These are phyloP conservation scores for Hetaerina americana DNA, from an alignment of 1,140 invertebrate genomes.

Conservation along the genomic window DNA sequence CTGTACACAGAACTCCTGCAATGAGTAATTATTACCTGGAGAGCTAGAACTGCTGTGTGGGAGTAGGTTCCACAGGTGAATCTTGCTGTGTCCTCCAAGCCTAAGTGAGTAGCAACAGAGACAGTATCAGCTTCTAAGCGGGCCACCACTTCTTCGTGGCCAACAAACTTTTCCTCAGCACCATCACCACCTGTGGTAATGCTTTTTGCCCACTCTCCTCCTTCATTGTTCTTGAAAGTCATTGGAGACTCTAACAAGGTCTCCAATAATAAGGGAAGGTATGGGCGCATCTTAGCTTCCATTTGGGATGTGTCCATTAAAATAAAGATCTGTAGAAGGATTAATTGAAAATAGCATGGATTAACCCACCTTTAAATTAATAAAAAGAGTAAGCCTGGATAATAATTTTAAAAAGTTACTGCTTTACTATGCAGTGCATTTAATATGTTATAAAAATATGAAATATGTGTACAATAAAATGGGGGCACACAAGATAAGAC, in stretches of 20 bases:
- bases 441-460: too few species aligned
- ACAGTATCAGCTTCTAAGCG: conserved; percentile 62
- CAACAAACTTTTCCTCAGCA: conserved; percentile 35
- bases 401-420: too few species aligned
- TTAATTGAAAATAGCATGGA: too few species aligned
- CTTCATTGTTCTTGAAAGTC: conserved; percentile 10
- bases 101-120: conserved; percentile 39
- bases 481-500: too few species aligned
- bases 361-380: too few species aligned
- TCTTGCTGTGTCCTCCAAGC: conserved; percentile 34
- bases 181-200: conserved; percentile 28
- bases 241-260: conserved; percentile 53
- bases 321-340: conserved; percentile 41
- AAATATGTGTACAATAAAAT: too few species aligned
- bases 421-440: too few species aligned
- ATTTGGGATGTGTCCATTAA: conserved; percentile 59
- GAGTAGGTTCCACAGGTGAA: conserved; percentile 52
- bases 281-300: conserved; percentile 42
- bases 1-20: too few species aligned
- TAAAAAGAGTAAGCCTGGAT: too few species aligned
- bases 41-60: conserved; percentile 37
- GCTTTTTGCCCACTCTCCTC: not conserved
- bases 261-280: conserved; percentile 58
- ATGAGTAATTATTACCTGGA: conserved; percentile 26
- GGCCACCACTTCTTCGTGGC: conserved; percentile 60